A percentile compares a stretch with the other conserved stretches of the same genome.
phyloP scores from a whole-genome alignment of 2,113 vertebrate species.

The Dissostichus mawsoni region DNA sequence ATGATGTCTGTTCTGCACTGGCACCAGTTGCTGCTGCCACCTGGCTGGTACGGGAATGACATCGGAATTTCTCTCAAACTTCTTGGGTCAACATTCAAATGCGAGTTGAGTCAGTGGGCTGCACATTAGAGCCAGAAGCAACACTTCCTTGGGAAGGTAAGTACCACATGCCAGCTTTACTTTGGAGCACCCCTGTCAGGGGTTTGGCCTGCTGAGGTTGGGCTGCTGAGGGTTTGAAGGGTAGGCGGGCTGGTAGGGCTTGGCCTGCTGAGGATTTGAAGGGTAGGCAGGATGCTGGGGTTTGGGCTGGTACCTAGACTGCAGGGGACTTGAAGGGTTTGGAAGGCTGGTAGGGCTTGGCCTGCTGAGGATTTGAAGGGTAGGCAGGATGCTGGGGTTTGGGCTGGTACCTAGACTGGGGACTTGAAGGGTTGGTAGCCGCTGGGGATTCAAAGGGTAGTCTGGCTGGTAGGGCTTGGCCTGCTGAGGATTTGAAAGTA shows the following conservation, averaged over 20 bases:
- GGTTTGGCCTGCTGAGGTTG: too few relatives aligned
- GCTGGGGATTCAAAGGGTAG: too few relatives aligned
- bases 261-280: too few relatives aligned
- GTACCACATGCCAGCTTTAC: constrained; percentile 14
- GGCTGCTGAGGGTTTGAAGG: too few relatives aligned
- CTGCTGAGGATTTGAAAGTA: neutral
- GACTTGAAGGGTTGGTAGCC: too few relatives aligned
- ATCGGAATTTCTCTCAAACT: neutral
- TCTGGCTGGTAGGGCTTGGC: too few relatives aligned
- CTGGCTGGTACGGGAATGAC: neutral
- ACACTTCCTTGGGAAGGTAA: neutral
- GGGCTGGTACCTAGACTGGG: neutral
- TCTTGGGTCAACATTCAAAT: too few relatives aligned
- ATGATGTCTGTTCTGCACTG: neutral
- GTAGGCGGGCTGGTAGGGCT: too few relatives aligned
- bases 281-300: neutral
- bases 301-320: neutral
- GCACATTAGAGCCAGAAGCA: neutral
- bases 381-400: neutral
- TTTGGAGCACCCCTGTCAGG: neutral
- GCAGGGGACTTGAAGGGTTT: neutral
- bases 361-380: too few relatives aligned
- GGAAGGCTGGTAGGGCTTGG: neutral
- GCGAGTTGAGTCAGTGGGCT: too few relatives aligned
- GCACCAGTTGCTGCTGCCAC: neutral